A percentile compares a stretch with the other conserved stretches of the same genome.
phyloP scores from a whole-genome alignment of 2,113 vertebrate species.

The Crotalus horridus region DNA sequence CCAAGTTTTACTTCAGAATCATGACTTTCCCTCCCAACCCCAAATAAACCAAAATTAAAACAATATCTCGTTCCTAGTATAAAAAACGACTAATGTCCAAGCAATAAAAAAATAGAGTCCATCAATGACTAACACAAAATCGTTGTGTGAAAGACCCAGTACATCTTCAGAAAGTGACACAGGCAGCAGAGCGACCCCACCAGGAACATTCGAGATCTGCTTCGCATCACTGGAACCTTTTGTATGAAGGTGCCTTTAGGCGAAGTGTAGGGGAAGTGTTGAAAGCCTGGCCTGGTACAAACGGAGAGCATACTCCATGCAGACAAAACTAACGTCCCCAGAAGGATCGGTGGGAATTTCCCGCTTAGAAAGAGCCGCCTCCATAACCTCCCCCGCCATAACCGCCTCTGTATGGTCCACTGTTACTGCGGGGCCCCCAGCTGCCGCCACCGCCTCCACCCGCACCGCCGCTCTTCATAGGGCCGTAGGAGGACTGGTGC shows the following conservation, averaged over 20 bases:
- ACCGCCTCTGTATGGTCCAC: constrained; percentile 83
- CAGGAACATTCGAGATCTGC: constrained; percentile 60
- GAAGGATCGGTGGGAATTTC: constrained; percentile 23
- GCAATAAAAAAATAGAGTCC: constrained; percentile 85
- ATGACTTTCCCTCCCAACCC: constrained; percentile 63
- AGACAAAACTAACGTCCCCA: constrained; percentile 29
- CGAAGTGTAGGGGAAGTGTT: constrained; percentile 53
- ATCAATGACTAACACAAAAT: constrained; percentile 83
- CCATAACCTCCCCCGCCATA: constrained; percentile 79
- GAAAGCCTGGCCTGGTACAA: constrained; percentile 44
- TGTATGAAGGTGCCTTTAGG: constrained; percentile 60
- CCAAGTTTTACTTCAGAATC: constrained; percentile 71
- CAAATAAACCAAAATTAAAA: constrained; percentile 70
- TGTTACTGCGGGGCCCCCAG: constrained; percentile 83
- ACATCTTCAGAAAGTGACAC: constrained; percentile 71
- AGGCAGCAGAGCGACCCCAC: constrained; percentile 66
- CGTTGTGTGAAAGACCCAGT: constrained; percentile 76
- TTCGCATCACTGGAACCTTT: constrained; percentile 61
- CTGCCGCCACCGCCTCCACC: constrained; percentile 79
- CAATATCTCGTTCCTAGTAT: constrained; percentile 77
- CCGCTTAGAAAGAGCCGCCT: constrained; percentile 70
- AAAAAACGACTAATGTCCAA: constrained; percentile 82
- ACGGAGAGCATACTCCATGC: constrained; percentile 52
- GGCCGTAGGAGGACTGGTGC: constrained; percentile 88
- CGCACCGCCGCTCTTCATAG: constrained; percentile 90